These are phyloP conservation scores for Odobenus rosmarus DNA, from an alignment of 2,113 vertebrate species.

Conservation along the genomic window DNA sequence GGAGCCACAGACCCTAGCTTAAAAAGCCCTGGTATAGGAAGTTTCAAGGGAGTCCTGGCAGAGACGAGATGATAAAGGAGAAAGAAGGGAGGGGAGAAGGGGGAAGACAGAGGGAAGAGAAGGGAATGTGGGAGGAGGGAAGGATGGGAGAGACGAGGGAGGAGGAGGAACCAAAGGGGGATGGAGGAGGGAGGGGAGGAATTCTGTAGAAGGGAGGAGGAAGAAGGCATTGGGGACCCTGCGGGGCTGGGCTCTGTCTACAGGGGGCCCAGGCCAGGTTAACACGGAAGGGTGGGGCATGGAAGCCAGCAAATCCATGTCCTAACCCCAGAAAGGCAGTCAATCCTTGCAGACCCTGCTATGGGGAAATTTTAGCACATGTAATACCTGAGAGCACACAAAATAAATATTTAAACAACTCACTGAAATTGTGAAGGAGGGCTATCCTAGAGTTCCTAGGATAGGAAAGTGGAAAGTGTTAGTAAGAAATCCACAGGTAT, in stretches of 20 bases:
- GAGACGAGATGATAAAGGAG: background rate
- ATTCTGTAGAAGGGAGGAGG: background rate
- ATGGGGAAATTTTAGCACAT: background rate
- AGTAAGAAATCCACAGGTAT: conserved; percentile 26
- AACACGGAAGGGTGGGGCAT: accelerated
- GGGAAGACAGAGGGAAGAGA: no score
- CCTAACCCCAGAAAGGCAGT: background rate
- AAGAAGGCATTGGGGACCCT: accelerated
- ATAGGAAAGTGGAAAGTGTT: background rate
- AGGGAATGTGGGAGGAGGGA: background rate
- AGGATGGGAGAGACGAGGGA: background rate
- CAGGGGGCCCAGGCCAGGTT: background rate
- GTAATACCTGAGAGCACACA: background rate
- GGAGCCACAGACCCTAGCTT: background rate
- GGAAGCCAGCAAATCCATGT: background rate
- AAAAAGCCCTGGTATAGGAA: background rate
- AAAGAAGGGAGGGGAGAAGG: background rate
- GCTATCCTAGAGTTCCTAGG: background rate
- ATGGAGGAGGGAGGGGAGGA: no score
- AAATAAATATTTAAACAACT: conserved; percentile 7
- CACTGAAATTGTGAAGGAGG: background rate
- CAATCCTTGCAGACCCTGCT: background rate
- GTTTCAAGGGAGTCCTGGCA: background rate
- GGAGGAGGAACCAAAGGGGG: no score
- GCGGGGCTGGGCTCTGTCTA: background rate